phyloP scores from a whole-genome alignment of 2,888 invertebrate species.

The Mystacides longicornis region DNA sequence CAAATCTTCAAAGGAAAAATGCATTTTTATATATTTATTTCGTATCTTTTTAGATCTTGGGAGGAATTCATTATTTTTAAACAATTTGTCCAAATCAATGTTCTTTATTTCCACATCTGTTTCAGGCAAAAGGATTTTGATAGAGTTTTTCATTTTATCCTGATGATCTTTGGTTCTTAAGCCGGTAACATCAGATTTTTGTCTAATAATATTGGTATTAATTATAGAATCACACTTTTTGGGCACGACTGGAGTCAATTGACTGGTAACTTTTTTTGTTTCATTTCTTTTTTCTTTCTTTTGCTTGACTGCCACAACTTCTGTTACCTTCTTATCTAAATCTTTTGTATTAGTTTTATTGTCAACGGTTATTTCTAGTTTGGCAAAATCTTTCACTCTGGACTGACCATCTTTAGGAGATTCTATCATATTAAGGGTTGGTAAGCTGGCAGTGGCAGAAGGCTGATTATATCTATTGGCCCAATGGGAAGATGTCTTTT shows the following conservation, averaged over 20 bases:
- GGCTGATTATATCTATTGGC: slow-evolving; percentile 73
- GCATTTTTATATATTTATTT: slow-evolving; percentile 23
- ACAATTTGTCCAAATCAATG: slow-evolving; percentile 32
- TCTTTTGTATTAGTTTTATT: slow-evolving; percentile 10
- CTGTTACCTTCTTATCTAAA: slow-evolving; percentile 10
- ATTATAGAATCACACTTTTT: no score
- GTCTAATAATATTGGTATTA: slow-evolving; percentile 41
- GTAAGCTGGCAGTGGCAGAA: slow-evolving; percentile 74
- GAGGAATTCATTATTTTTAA: slow-evolving; percentile 10
- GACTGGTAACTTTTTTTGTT: slow-evolving; percentile 11
- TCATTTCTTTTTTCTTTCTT: slow-evolving; percentile 23
- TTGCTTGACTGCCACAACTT: slow-evolving; percentile 7
- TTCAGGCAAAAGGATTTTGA: slow-evolving; percentile 9
- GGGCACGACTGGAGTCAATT: not conserved
- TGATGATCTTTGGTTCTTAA: slow-evolving; percentile 40
- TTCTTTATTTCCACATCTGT: slow-evolving; percentile 3
- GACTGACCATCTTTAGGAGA: slow-evolving; percentile 44
- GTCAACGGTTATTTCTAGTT: slow-evolving; percentile 19
- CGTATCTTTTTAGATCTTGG: slow-evolving; percentile 20
- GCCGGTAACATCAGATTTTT: slow-evolving; percentile 57
- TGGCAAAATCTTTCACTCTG: slow-evolving; percentile 28
- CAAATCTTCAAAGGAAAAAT: slow-evolving; percentile 25
- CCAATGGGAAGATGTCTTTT: slow-evolving; percentile 62
- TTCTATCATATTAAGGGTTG: slow-evolving; percentile 57
- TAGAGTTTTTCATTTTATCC: slow-evolving; percentile 28